Percentiles rank a stretch among this genome's conserved stretches.
Evolutionary conservation across 2,113 vertebrate genomes (phyloP).

Genomic region (Psephotus haematonotus): DNA sequence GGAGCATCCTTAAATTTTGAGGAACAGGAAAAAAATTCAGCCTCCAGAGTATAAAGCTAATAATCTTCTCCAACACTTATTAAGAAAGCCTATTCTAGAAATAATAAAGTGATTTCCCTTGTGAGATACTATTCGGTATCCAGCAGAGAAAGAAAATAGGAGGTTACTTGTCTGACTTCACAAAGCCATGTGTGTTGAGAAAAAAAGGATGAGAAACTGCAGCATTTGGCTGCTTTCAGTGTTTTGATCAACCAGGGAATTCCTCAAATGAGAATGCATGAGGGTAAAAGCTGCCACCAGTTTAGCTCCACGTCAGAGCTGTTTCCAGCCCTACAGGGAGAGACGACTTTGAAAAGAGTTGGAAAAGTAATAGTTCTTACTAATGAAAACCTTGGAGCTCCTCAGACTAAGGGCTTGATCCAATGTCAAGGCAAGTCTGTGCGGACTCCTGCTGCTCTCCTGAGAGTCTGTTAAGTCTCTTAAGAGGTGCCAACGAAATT

Average conservation of each 20-base stretch:
- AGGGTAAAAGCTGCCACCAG: slow-evolving; percentile 14
- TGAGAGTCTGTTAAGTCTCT: not conserved
- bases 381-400: slow-evolving; percentile 28
- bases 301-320: not conserved
- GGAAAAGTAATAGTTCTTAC: slow-evolving; percentile 11
- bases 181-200: not conserved
- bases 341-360: not conserved
- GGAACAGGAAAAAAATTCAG: not conserved
- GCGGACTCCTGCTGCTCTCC: not conserved
- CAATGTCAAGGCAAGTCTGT: not conserved
- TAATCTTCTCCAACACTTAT: slow-evolving; percentile 13
- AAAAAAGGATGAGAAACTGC: not conserved
- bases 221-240: not conserved
- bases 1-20: not conserved
- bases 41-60: not conserved
- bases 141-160: slow-evolving; percentile 42
- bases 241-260: slow-evolving; percentile 25
- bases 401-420: not conserved
- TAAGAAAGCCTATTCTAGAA: slow-evolving; percentile 29
- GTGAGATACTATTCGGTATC: not conserved
- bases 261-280: slow-evolving; percentile 9
- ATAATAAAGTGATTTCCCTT: slow-evolving; percentile 49
- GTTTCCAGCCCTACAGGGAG: not conserved
- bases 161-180: not conserved
- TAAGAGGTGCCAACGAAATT: not conserved